These are phyloP conservation scores for Camelus dromedarius DNA, from an alignment of 2,113 vertebrate species.

Conservation along the genomic window DNA sequence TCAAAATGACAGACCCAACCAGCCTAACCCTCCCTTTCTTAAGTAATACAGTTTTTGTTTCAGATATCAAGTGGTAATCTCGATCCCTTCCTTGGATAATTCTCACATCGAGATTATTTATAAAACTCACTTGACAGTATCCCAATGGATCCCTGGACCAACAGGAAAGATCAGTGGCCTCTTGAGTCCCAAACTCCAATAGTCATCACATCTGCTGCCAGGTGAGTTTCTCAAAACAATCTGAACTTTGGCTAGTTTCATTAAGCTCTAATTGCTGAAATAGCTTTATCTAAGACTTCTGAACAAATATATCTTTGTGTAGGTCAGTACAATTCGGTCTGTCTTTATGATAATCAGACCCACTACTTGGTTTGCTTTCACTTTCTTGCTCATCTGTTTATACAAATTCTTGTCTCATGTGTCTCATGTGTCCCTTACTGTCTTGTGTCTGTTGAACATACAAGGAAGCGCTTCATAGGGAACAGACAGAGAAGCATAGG, in stretches of 20 bases:
- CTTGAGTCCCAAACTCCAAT: not conserved
- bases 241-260: not conserved
- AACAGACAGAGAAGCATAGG: not conserved
- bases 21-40: not conserved
- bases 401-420: not conserved
- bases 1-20: not conserved
- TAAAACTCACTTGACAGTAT: not conserved
- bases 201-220: not conserved
- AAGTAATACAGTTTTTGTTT: not conserved
- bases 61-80: not conserved
- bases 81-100: not conserved
- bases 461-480: not conserved
- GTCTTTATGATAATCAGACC: not conserved
- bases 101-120: not conserved
- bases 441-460: not conserved
- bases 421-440: not conserved
- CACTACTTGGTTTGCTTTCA: not conserved
- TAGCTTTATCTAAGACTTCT: not conserved
- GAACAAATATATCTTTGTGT: not conserved
- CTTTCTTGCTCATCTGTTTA: not conserved
- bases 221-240: not conserved
- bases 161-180: not conserved
- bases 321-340: not conserved
- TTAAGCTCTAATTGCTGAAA: not conserved
- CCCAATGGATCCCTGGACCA: not conserved